Base-by-base conservation (phyloP, 2,797 vertebrate genomes). In the Orestias chungarensis region DNA sequence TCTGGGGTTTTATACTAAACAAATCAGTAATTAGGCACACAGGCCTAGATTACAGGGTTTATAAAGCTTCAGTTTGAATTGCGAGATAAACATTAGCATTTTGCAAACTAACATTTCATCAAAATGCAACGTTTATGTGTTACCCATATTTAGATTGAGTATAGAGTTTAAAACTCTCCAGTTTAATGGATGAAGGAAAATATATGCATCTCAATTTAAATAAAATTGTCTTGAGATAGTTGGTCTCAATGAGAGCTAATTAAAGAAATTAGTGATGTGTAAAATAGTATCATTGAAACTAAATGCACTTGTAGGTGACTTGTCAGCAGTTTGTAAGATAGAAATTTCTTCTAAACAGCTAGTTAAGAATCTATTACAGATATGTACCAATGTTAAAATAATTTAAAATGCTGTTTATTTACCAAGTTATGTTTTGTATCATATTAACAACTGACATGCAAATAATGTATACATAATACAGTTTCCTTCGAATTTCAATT, bases 151-250 rank as follows among this genome's bases (percentile, higher is more conserved):
- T 4, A 18, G 14, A 55, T 9, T 7, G 29, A 57, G 8, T 31
- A 54, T 14, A 54, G 14, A 57, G 7, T 15, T 57, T 18, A 15
- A 57, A 54, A 57, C 15, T 17, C 18, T 6, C 62, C 72, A 80
- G 71, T 55, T 69, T 75, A 2, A 8, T 69, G 65, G 59, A 64
- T 33, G 17, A 66, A 62, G 77, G 40, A 76, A 62, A 76, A 68
- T 80, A 42, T n/a, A 2, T n/a, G 10, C 14, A n/a, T 29, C 52
- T 12, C 12, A 46, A 46, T 31, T 55, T 31, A 31, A 31, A 55
- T 14, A 31, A 31, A 55, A 17, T 17, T 55, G 14, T 1, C n/a
- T 62, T 5, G 10, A 62, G 33, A 38, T 5, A n/a, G 10, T 5
- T 11, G n/a, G 20, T 62, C 38, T 25, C 23, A 79, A 82, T 64